Percentiles rank a stretch among this genome's conserved stretches.
Evolutionary conservation across 1,140 invertebrate species (phyloP).

Genomic region (Dolichoris vasculosae): DNA sequence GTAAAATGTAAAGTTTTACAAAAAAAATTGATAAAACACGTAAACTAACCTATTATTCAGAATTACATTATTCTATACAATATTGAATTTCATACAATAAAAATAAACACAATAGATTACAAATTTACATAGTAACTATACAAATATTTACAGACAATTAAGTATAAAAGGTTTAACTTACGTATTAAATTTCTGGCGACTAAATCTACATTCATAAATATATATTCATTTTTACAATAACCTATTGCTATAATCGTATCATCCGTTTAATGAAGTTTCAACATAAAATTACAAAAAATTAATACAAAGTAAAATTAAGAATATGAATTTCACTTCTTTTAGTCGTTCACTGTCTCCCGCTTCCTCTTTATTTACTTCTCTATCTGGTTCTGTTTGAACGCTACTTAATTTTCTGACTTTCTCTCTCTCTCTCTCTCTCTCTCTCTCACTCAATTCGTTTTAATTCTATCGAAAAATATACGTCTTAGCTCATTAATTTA

Average conservation of each 20-base stretch:
- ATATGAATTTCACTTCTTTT: no score
- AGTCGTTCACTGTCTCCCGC: no score
- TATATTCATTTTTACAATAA: background rate
- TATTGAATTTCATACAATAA: background rate
- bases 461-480: no score
- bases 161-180: background rate
- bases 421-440: background rate
- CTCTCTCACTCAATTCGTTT: background rate
- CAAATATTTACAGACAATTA: background rate
- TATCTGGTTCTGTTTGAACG: background rate
- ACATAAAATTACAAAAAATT: background rate
- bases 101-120: background rate
- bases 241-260: background rate
- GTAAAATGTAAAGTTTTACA: background rate
- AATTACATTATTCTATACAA: constrained; percentile 12
- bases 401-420: background rate
- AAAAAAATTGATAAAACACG: background rate
- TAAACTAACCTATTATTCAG: background rate
- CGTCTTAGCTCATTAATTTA: no score
- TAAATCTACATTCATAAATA: background rate
- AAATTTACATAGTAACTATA: background rate
- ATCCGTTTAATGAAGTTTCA: background rate
- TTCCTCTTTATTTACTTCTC: no score
- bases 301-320: background rate
- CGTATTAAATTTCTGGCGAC: background rate